Evolutionary conservation across 1,140 invertebrate species (phyloP).

Genomic region (Formica exsecta): DNA sequence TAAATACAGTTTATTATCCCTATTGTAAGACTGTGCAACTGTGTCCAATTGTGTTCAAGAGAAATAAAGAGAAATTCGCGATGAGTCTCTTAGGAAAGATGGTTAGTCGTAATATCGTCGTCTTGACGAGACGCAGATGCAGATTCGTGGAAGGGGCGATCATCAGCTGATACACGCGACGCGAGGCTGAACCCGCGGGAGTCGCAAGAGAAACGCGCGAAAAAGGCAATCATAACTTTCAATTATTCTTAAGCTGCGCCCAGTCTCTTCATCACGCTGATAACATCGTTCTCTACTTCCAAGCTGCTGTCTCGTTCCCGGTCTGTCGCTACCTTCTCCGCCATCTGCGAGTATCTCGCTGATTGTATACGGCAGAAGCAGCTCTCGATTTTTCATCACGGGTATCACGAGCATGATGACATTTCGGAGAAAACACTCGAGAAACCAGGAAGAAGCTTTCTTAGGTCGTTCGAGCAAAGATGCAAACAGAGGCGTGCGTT

Average conservation of each 20-base stretch:
- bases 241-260: constrained; percentile 70
- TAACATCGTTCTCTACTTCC: constrained; percentile 67
- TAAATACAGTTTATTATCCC: constrained; percentile 36
- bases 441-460: not conserved
- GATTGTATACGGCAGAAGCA: constrained; percentile 14
- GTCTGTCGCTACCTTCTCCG: constrained; percentile 29
- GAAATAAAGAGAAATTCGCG: constrained; percentile 13
- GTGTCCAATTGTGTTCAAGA: not conserved
- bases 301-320: constrained; percentile 9
- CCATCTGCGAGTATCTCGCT: constrained; percentile 30
- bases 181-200: constrained; percentile 20
- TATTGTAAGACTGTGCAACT: not conserved
- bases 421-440: not conserved
- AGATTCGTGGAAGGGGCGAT: constrained; percentile 29
- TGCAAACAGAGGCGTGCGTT: not conserved
- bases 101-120: constrained; percentile 11
- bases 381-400: constrained; percentile 59
- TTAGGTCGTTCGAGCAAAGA: not conserved
- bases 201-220: constrained; percentile 11
- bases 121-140: constrained; percentile 2
- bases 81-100: not conserved
- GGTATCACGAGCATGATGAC: constrained; percentile 54
- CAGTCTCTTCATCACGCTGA: constrained; percentile 64
- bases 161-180: constrained; percentile 39
- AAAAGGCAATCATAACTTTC: constrained; percentile 72